A percentile compares a stretch with the other conserved stretches of the same genome.
phyloP scores from a whole-genome alignment of 92 coral and sea anemone species.

The Muricea muricata region DNA sequence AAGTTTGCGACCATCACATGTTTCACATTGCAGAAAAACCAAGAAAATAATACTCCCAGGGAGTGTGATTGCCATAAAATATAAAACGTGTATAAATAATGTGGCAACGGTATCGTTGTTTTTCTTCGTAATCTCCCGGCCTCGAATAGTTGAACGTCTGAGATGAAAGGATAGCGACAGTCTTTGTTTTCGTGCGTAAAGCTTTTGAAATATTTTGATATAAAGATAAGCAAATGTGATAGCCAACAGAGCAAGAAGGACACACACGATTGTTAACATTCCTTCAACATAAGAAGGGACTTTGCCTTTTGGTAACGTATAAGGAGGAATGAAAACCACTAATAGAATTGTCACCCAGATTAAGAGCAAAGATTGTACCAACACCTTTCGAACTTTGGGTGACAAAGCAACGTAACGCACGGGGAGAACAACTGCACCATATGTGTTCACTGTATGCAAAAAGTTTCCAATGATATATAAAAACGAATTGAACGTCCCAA shows the following conservation, averaged over 20 bases:
- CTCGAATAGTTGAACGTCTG: neutral
- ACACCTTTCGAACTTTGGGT: neutral
- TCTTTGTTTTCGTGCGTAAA: constrained; percentile 14
- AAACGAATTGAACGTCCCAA: neutral
- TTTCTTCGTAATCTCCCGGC: neutral
- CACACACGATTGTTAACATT: neutral
- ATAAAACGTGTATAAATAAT: neutral
- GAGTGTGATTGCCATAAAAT: neutral
- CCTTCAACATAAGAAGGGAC: neutral
- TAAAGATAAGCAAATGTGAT: neutral
- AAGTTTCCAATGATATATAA: neutral
- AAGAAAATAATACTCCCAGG: neutral
- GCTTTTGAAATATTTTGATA: neutral
- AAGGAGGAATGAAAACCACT: neutral
- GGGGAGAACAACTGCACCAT: neutral
- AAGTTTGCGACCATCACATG: neutral
- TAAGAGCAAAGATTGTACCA: neutral
- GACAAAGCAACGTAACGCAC: neutral
- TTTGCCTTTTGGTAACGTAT: neutral
- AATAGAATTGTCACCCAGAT: neutral
- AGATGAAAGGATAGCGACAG: neutral
- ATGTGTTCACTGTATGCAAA: neutral
- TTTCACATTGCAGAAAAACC: neutral
- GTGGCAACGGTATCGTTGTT: neutral
- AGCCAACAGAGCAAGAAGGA: neutral